These are phyloP conservation scores for Cyrtorhinus lividipennis DNA, from an alignment of 1,140 invertebrate genomes.

Conservation along the genomic window DNA sequence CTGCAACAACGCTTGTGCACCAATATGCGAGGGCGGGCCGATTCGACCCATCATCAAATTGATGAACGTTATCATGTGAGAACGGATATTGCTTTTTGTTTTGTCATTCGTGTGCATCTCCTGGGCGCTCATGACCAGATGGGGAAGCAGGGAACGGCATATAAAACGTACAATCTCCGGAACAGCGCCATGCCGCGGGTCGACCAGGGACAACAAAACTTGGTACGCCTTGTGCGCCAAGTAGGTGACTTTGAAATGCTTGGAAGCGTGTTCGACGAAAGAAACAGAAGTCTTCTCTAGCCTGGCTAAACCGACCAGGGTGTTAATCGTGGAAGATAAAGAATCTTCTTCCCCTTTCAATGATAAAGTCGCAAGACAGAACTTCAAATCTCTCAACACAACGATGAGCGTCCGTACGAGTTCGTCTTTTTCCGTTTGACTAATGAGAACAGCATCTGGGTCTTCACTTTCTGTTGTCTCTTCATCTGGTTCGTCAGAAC, in stretches of 20 bases:
- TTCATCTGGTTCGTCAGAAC: constrained; percentile 27
- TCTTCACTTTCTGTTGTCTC: not conserved
- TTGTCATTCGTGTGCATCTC: constrained; percentile 29
- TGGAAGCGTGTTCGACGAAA: constrained; percentile 22
- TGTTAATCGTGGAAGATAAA: constrained; percentile 34
- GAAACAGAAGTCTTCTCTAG: constrained; percentile 31
- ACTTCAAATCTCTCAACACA: constrained; percentile 33
- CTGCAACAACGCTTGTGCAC: constrained; percentile 38
- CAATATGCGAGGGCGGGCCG: constrained; percentile 29
- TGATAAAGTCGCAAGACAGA: constrained; percentile 33
- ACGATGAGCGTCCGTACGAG: constrained; percentile 29
- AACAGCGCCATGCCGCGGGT: constrained; percentile 34
- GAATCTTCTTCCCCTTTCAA: constrained; percentile 35
- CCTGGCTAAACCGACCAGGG: constrained; percentile 35
- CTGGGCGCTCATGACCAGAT: constrained; percentile 32
- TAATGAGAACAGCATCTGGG: not conserved
- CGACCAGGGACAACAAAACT: constrained; percentile 33
- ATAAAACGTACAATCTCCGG: constrained; percentile 33
- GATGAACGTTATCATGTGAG: constrained; percentile 38
- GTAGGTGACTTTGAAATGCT: constrained; percentile 27
- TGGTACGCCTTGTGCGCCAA: constrained; percentile 34
- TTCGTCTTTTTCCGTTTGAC: constrained; percentile 25
- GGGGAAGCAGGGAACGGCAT: constrained; percentile 35
- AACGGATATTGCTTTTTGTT: constrained; percentile 31
- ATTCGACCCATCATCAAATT: constrained; percentile 32